Evolutionary conservation across 2,113 vertebrate species (phyloP).

Genomic region (Psittacus erithacus): DNA sequence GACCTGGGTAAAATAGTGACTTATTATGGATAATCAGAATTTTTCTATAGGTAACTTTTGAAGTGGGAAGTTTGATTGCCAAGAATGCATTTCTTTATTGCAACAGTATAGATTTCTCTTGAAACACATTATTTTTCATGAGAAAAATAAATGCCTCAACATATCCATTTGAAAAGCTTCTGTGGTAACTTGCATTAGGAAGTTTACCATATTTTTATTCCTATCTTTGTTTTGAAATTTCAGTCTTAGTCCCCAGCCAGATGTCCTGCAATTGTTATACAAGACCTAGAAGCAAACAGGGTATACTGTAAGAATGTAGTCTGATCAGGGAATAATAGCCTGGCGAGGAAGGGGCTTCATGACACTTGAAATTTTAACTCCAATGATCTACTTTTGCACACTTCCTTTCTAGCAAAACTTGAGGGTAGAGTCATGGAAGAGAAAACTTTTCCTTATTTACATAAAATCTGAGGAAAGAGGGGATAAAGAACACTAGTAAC

Average conservation of each 20-base stretch:
- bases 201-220: not conserved
- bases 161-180: not conserved
- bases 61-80: not conserved
- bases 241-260: not conserved
- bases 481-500: not conserved
- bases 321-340: not conserved
- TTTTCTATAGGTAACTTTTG: not conserved
- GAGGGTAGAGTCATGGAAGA: not conserved
- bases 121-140: not conserved
- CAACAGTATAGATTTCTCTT: not conserved
- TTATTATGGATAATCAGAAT: not conserved
- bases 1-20: not conserved
- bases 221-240: not conserved
- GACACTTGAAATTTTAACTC: not conserved
- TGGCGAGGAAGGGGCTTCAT: not conserved
- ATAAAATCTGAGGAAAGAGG: not conserved
- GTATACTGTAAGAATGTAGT: not conserved
- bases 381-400: not conserved
- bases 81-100: not conserved
- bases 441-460: not conserved
- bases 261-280: not conserved
- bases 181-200: not conserved
- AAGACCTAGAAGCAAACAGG: not conserved
- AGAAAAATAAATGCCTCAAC: not conserved
- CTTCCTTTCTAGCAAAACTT: not conserved